These are phyloP conservation scores for Falco punctatus DNA, from an alignment of 2,113 vertebrate genomes.

Conservation along the genomic window DNA sequence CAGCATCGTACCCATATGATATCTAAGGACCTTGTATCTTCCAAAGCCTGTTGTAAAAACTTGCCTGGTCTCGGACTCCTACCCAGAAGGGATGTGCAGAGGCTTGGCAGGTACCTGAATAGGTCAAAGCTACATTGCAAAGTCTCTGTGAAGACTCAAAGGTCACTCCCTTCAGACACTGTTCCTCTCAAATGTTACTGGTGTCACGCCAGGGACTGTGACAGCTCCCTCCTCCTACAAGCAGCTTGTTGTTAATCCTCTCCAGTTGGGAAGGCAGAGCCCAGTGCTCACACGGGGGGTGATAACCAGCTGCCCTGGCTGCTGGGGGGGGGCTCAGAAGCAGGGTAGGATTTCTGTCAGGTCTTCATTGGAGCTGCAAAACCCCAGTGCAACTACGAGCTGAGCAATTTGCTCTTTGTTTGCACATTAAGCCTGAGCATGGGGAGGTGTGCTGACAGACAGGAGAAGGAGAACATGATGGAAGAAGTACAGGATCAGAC, in stretches of 20 bases:
- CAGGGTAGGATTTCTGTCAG: neutral
- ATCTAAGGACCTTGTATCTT: rapidly evolving
- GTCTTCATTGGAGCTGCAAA: neutral
- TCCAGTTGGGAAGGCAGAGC: neutral
- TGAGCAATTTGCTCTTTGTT: rapidly evolving
- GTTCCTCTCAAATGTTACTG: neutral
- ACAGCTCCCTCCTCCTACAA: neutral
- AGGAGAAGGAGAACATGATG: rapidly evolving
- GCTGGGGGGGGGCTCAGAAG: too few species aligned
- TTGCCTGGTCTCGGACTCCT: neutral
- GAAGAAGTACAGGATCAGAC: neutral
- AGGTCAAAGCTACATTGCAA: neutral
- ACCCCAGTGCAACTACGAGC: neutral
- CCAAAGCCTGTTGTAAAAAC: neutral
- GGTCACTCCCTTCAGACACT: neutral
- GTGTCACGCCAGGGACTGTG: neutral
- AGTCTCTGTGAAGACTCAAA: neutral
- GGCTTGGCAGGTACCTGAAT: neutral
- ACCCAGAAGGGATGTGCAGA: neutral
- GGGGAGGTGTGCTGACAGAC: neutral
- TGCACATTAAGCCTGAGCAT: rapidly evolving
- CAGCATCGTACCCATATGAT: rapidly evolving
- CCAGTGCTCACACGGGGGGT: rapidly evolving
- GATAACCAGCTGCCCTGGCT: rapidly evolving
- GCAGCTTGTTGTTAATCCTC: neutral